A percentile compares a stretch with the other conserved stretches of the same genome.
Evolutionary conservation across 2,888 invertebrate genomes (phyloP).

Genomic region (Theretra japonica): DNA sequence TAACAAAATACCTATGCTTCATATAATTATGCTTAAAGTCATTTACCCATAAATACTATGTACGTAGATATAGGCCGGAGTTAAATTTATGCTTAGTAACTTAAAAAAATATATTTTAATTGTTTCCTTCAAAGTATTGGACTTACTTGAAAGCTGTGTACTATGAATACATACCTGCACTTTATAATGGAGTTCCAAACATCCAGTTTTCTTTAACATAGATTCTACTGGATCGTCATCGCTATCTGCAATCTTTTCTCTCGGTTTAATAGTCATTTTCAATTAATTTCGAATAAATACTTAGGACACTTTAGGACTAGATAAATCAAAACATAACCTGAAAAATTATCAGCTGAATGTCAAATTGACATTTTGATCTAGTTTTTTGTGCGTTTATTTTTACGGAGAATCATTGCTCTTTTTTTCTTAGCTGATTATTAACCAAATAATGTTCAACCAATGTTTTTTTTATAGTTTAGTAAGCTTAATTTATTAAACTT

Average conservation of each 20-base stretch:
- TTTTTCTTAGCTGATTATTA: not conserved
- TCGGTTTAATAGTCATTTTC: conserved; percentile 74
- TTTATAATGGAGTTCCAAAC: conserved; percentile 94
- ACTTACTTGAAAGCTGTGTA: no score
- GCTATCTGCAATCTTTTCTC: conserved; percentile 70
- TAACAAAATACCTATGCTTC: no score
- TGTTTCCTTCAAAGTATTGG: no score
- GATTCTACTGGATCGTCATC: conserved; percentile 93
- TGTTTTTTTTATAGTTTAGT: no score
- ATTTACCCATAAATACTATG: no score
- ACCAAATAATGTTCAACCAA: no score
- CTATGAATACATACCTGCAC: conserved; percentile 87
- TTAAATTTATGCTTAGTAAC: no score
- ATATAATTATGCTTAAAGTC: no score
- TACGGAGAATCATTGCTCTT: not conserved
- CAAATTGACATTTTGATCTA: not conserved
- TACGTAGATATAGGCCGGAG: no score
- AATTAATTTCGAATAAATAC: not conserved
- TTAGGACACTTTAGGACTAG: not conserved
- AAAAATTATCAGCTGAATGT: conserved; percentile 37
- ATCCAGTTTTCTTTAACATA: conserved; percentile 96
- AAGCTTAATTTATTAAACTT: no score
- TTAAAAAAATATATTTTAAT: no score
- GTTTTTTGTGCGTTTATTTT: not conserved
- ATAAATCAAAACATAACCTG: conserved; percentile 41